Conservation (phyloP, 2,113 vertebrate genomes). For the Daubentonia madagascariensis region DNA sequence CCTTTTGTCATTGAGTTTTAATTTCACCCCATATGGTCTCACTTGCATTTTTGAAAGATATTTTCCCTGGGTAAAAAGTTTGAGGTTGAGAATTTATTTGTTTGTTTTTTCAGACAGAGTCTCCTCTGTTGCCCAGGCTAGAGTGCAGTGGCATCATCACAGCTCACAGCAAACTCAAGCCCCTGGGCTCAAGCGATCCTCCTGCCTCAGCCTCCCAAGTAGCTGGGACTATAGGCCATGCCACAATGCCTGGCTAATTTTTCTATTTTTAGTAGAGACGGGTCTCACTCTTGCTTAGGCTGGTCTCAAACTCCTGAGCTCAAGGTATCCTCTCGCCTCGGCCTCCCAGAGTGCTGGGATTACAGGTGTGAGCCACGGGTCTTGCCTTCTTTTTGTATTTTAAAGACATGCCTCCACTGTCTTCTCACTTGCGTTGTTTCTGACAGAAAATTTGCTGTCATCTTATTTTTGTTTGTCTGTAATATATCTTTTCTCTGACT, state of each 20-base stretch:
- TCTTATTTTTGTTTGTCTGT: neutral
- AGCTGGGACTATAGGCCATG: neutral
- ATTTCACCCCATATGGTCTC: no score
- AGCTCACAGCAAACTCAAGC: neutral
- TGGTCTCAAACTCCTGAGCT: neutral
- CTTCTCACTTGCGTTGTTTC: neutral
- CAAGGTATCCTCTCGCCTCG: no score
- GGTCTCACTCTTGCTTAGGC: neutral
- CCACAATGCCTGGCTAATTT: neutral
- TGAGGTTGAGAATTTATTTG: no score
- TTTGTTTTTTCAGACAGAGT: no score
- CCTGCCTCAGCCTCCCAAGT: neutral
- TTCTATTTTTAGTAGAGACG: neutral
- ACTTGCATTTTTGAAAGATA: no score
- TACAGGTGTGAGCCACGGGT: neutral
- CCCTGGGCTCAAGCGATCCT: neutral
- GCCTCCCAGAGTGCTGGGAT: neutral
- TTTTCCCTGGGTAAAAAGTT: no score
- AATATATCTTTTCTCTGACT: neutral
- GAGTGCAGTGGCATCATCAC: neutral
- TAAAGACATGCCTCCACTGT: neutral
- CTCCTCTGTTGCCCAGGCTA: no score
- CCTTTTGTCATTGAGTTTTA: no score
- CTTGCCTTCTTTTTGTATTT: neutral
- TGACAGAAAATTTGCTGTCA: neutral